Conservation (phyloP, 2,888 invertebrate genomes). For the Aphrophora alni region DNA sequence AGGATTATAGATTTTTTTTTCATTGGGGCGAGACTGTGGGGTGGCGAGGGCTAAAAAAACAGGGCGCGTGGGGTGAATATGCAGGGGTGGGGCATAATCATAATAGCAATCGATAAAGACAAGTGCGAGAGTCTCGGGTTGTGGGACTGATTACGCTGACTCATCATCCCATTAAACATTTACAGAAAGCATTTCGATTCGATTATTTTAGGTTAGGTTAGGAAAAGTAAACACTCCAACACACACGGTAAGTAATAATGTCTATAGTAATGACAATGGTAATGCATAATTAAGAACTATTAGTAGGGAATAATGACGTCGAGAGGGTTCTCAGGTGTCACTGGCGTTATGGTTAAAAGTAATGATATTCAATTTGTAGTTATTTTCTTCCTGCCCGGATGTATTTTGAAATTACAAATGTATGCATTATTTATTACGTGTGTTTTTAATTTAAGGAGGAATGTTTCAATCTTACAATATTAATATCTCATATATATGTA, state of each 20-base stretch:
- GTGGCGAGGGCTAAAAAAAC: conserved; percentile 37
- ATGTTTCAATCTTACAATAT: no score
- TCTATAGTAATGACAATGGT: background rate
- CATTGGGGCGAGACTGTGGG: conserved; percentile 28
- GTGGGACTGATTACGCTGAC: conserved; percentile 26
- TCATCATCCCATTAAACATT: conserved; percentile 20
- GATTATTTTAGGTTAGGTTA: background rate
- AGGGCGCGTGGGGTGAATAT: conserved; percentile 39
- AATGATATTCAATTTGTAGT: no score
- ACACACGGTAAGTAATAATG: background rate
- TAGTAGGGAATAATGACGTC: no score
- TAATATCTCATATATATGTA: no score
- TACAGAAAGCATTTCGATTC: background rate
- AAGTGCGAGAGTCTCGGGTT: conserved; percentile 26
- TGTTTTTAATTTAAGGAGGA: no score
- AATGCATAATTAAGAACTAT: background rate
- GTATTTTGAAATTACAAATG: no score
- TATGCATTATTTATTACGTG: no score
- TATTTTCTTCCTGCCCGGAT: no score
- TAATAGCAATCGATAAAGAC: conserved; percentile 42
- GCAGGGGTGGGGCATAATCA: conserved; percentile 38
- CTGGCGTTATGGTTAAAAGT: background rate
- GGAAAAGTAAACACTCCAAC: background rate
- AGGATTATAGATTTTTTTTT: conserved; percentile 41
- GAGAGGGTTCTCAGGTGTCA: background rate